These are phyloP conservation scores for Sarcophaga subvicina DNA, from an alignment of 2,888 invertebrate genomes.

Conservation along the genomic window DNA sequence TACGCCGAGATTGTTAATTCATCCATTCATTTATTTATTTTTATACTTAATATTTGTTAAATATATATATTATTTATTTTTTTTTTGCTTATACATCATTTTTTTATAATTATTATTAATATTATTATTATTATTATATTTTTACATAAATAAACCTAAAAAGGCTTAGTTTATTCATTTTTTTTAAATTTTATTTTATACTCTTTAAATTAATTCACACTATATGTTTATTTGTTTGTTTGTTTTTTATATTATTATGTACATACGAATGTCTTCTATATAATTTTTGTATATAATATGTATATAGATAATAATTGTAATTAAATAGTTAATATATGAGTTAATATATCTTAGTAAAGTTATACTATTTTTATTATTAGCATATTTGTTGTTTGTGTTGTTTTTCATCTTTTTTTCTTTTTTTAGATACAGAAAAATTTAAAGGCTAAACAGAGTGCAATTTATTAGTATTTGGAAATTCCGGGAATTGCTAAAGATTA, in stretches of 20 bases:
- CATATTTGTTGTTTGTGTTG: slow-evolving; percentile 37
- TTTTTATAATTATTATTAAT: slow-evolving; percentile 36
- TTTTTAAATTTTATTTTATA: slow-evolving; percentile 46
- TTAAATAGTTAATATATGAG: slow-evolving; percentile 67
- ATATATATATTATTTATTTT: slow-evolving; percentile 34
- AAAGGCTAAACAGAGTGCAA: slow-evolving; percentile 63
- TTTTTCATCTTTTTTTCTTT: slow-evolving; percentile 32
- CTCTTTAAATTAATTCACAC: slow-evolving; percentile 68
- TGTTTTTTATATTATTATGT: slow-evolving; percentile 62
- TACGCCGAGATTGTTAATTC: slow-evolving; percentile 69
- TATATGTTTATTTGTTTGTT: slow-evolving; percentile 51
- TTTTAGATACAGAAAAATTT: slow-evolving; percentile 58
- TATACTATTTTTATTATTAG: slow-evolving; percentile 57
- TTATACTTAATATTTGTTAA: slow-evolving; percentile 49
- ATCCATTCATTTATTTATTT: slow-evolving; percentile 42
- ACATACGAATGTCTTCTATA: slow-evolving; percentile 68
- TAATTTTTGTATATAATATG: slow-evolving; percentile 64
- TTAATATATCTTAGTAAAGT: slow-evolving; percentile 63
- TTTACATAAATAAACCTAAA: slow-evolving; percentile 69
- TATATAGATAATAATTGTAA: slow-evolving; percentile 62
- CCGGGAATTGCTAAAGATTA: slow-evolving; percentile 8
- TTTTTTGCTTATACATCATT: slow-evolving; percentile 61
- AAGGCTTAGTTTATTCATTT: slow-evolving; percentile 50
- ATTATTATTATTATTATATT: slow-evolving; percentile 36
- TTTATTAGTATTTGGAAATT: slow-evolving; percentile 32